phyloP scores from a whole-genome alignment of 2,888 invertebrate genomes.

The Podabrus alpinus region DNA sequence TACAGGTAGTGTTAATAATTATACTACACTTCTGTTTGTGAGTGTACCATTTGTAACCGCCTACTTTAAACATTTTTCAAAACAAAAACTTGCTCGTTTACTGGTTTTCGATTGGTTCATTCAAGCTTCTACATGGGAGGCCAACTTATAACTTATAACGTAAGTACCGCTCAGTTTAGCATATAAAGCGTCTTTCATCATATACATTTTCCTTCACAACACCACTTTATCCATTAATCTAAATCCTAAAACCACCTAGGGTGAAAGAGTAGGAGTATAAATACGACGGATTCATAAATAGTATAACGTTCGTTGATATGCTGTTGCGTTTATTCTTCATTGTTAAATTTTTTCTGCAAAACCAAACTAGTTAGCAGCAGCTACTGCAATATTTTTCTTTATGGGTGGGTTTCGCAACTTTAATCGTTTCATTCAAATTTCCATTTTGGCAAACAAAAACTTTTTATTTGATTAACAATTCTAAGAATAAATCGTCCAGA shows the following conservation, averaged over 20 bases:
- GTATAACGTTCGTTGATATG: neutral
- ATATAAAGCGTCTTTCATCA: constrained; percentile 26
- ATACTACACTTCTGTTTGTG: constrained; percentile 19
- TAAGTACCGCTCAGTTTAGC: constrained; percentile 27
- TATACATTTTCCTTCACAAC: constrained; percentile 24
- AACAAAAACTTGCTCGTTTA: constrained; percentile 28
- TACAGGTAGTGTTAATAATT: constrained; percentile 25
- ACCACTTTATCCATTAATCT: constrained; percentile 12
- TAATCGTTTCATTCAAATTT: constrained; percentile 6
- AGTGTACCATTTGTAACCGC: constrained; percentile 34
- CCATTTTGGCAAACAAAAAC: neutral
- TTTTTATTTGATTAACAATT: neutral
- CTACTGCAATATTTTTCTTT: constrained; percentile 22
- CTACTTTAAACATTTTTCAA: constrained; percentile 32
- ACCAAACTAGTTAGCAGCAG: constrained; percentile 21
- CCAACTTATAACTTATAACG: constrained; percentile 32
- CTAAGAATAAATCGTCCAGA: constrained; percentile 15
- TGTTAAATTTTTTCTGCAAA: constrained; percentile 17
- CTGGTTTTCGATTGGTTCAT: constrained; percentile 31
- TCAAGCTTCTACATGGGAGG: constrained; percentile 38
- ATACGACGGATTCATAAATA: constrained; percentile 11
- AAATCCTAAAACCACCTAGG: neutral
- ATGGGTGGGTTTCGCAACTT: constrained; percentile 19
- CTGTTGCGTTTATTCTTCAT: constrained; percentile 25
- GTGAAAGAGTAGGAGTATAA: constrained; percentile 10